phyloP scores from a whole-genome alignment of 2,888 invertebrate genomes.

The Amorpha juglandis region DNA sequence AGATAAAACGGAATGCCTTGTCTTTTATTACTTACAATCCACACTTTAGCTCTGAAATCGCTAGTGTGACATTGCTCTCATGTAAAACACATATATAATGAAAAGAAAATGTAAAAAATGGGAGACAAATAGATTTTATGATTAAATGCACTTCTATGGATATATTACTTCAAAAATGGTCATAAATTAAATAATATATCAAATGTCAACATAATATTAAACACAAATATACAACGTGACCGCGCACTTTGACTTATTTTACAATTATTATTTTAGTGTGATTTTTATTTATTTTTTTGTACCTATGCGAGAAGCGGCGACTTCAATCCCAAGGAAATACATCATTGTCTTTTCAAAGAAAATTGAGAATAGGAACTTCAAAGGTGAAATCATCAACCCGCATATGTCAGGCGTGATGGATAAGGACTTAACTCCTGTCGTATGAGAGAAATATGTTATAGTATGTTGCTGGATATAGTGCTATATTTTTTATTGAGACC shows the following conservation, averaged over 20 bases:
- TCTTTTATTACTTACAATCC: neutral
- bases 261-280: neutral
- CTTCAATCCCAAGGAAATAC: too few relatives aligned
- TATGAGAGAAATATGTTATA: too few relatives aligned
- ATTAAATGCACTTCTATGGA: slow-evolving; percentile 25
- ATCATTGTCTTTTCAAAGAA: too few relatives aligned
- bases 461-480: too few relatives aligned
- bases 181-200: slow-evolving; percentile 20
- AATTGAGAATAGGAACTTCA: too few relatives aligned
- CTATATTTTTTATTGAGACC: too few relatives aligned
- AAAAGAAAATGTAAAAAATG: neutral
- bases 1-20: neutral
- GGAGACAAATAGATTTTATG: neutral
- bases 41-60: neutral
- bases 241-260: neutral
- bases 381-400: too few relatives aligned
- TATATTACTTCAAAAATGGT: slow-evolving; percentile 17
- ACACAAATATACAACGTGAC: slow-evolving; percentile 6
- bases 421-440: too few relatives aligned
- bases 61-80: neutral
- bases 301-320: too few relatives aligned
- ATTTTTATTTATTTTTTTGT: too few relatives aligned
- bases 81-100: neutral
- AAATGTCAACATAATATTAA: slow-evolving; percentile 22
- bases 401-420: too few relatives aligned